phyloP scores from a whole-genome alignment of 2,797 vertebrate species.

The Leuciscus waleckii region DNA sequence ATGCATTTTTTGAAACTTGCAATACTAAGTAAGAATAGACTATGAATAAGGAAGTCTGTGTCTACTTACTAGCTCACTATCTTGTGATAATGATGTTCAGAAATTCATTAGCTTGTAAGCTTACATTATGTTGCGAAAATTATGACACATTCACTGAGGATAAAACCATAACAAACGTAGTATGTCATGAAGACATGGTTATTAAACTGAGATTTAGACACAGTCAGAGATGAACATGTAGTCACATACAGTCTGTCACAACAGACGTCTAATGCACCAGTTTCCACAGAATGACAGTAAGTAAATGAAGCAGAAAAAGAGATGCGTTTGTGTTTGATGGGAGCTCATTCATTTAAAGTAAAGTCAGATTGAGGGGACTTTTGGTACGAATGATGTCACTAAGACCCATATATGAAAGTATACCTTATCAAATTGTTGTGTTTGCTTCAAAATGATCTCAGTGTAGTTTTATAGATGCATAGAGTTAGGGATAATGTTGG shows the following conservation, averaged over 20 bases:
- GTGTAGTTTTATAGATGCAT: not conserved
- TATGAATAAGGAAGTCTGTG: not conserved
- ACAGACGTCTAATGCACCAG: conserved; percentile 39
- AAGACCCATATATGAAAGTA: not conserved
- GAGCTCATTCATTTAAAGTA: conserved; percentile 11
- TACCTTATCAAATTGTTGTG: not conserved
- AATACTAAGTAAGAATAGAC: not conserved
- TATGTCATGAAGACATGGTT: conserved; percentile 45
- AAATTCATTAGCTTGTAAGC: conserved; percentile 28
- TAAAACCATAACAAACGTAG: conserved; percentile 36
- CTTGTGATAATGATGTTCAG: conserved; percentile 8
- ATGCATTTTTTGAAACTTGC: not conserved
- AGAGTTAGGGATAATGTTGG: not conserved
- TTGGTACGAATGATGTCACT: not conserved
- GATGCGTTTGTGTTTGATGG: conserved; percentile 4
- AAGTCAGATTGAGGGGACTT: not conserved
- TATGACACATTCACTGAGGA: conserved; percentile 13
- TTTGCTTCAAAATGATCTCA: not conserved
- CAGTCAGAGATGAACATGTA: conserved; percentile 46
- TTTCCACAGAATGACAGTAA: conserved; percentile 2
- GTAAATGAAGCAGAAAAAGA: conserved; percentile 36
- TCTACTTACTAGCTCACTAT: not conserved
- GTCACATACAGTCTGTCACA: conserved; percentile 43
- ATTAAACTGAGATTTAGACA: conserved; percentile 52
- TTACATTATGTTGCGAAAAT: not conserved